Evolutionary conservation across 2,888 invertebrate genomes (phyloP).

Genomic region (Cephus sareptanus): DNA sequence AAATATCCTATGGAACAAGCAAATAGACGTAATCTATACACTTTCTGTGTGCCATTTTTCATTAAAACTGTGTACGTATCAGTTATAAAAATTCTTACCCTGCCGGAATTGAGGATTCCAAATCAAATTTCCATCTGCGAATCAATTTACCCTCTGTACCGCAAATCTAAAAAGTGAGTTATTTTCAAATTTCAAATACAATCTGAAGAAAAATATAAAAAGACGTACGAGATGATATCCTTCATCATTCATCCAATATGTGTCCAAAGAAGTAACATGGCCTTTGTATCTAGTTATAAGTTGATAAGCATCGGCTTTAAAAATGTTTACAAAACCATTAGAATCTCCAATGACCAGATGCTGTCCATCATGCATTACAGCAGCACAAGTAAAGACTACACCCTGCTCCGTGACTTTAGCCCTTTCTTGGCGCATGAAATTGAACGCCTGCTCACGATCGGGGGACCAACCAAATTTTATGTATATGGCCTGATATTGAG

Average conservation of each 20-base stretch:
- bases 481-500: slow-evolving; percentile 44
- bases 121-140: slow-evolving; percentile 53
- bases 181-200: background rate
- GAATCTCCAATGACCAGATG: slow-evolving; percentile 65
- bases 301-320: slow-evolving; percentile 52
- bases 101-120: slow-evolving; percentile 38
- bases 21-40: background rate
- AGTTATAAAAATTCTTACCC: slow-evolving; percentile 28
- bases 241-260: slow-evolving; percentile 51
- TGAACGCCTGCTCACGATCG: slow-evolving; percentile 38
- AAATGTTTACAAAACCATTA: slow-evolving; percentile 63
- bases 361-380: slow-evolving; percentile 64
- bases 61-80: background rate
- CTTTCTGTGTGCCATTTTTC: background rate
- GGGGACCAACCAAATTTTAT: slow-evolving; percentile 46
- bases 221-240: slow-evolving; percentile 47
- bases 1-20: too few species aligned
- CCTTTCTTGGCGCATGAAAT: slow-evolving; percentile 40
- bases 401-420: slow-evolving; percentile 42
- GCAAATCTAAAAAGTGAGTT: slow-evolving; percentile 46
- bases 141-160: slow-evolving; percentile 52
- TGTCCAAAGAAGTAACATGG: slow-evolving; percentile 54
- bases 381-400: slow-evolving; percentile 55
- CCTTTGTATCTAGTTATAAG: slow-evolving; percentile 52
- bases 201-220: background rate